Evolutionary conservation across 1,140 invertebrate species (phyloP), one percentile per base, ranked within the genome.

Genomic region (Chlorops oryzae): DNA sequence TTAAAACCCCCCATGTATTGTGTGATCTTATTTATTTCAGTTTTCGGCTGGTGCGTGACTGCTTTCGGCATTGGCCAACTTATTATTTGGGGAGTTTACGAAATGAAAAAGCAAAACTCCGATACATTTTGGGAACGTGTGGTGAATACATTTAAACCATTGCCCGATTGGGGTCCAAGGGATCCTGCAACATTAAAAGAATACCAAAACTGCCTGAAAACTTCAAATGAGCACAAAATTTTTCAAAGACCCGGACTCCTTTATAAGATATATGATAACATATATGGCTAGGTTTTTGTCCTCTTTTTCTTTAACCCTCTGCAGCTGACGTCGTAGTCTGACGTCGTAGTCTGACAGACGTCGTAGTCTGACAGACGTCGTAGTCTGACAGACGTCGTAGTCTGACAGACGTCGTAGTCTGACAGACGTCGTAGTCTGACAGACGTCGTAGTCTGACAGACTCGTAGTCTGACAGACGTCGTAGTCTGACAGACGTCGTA

Each of bases 11-110:
- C 2, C 9, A 22, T 10, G 28, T 32, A 9, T 32, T 32, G n/a
- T n/a, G n/a, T n/a, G n/a, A n/a, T 47, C 21, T 21, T 15, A 23
- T 39, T 32, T 39, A 43, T 59, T 67, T n/a, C 55, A 80, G 77
- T 68, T 21, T 73, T 70, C 40, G 81, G 81, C 25, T 82, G 81
- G 80, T 64, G 70, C 5, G 50, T 83, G 2, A 73, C 78, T n/a
- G 65, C 73, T 6, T 72, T 81, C 52, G 81, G 80, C 15, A 57
- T 79, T n/a, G 44, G 78, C 0, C 79, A 82, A 55, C 51, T 83
- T 9, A 74, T 81, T 3, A 63, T 81, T 34, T 82, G 79, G 75
- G 73, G 74, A 44, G 57, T 76, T 10, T 68, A 73, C 35, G 72
- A 72, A 5, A 46, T 70, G 3, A 39, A 56, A 1, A 23, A 45